Evolutionary conservation across 1,140 invertebrate species (phyloP).

Genomic region (Drosophila truncata): DNA sequence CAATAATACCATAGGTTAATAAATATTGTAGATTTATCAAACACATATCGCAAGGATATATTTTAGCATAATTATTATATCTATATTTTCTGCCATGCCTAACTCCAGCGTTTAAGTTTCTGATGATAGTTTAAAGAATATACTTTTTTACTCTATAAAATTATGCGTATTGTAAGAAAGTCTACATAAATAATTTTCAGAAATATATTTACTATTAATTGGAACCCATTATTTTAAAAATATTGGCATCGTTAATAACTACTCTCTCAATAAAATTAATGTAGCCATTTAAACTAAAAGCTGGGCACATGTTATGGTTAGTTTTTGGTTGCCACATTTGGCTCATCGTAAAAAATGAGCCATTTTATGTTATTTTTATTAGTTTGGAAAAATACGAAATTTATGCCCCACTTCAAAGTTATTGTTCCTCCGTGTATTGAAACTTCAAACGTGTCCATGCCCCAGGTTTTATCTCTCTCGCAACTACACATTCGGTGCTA

Average conservation of each 20-base stretch:
- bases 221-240: not conserved
- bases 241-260: not conserved
- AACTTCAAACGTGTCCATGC: not conserved
- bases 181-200: not conserved
- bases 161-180: not conserved
- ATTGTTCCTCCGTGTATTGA: constrained; percentile 5
- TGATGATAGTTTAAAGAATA: not conserved
- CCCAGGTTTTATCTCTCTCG: not conserved
- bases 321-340: not conserved
- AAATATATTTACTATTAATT: not conserved
- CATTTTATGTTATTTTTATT: constrained; percentile 7
- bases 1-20: no score
- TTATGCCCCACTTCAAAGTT: constrained; percentile 10
- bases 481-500: constrained; percentile 9
- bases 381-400: constrained; percentile 1
- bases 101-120: not conserved
- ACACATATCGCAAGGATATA: not conserved
- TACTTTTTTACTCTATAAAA: not conserved
- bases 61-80: not conserved
- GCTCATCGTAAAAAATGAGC: not conserved
- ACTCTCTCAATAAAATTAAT: not conserved
- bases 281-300: not conserved
- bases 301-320: not conserved
- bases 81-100: no score
- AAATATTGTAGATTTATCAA: no score